phyloP scores from a whole-genome alignment of 2,797 vertebrate species.

The Hylomyscus alleni region DNA sequence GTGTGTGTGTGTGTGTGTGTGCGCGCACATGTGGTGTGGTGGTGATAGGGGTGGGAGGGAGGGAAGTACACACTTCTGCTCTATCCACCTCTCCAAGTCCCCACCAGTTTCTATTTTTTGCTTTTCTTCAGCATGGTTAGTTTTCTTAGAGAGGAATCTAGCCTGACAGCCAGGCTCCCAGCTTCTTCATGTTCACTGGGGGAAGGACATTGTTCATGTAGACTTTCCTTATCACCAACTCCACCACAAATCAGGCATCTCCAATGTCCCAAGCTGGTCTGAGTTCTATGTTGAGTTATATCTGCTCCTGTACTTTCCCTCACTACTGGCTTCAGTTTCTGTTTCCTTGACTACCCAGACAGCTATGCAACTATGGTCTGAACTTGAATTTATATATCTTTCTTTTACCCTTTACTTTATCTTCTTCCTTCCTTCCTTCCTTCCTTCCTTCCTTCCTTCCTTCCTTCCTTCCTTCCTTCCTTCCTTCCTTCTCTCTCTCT shows the following conservation, averaged over 20 bases:
- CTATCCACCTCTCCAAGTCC: background rate
- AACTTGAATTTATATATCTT: background rate
- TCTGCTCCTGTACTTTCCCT: background rate
- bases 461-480: too few species aligned
- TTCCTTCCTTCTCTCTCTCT: too few species aligned
- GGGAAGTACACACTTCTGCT: background rate
- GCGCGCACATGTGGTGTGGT: background rate
- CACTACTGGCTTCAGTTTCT: background rate
- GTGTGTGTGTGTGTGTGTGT: background rate
- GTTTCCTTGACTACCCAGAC: background rate
- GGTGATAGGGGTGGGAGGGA: background rate
- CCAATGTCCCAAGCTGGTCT: background rate
- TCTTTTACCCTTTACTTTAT: background rate
- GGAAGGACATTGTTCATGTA: background rate
- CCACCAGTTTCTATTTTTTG: background rate
- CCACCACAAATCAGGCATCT: background rate
- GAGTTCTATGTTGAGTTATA: background rate
- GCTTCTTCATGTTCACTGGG: background rate
- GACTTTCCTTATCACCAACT: background rate
- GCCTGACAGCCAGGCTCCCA: background rate
- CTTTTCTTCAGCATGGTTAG: conserved; percentile 2
- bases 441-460: too few species aligned
- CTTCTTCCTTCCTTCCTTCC: too few species aligned
- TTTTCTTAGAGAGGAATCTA: background rate
- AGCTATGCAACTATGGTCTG: background rate